These are phyloP conservation scores for Sesamia inferens DNA, from an alignment of 2,888 invertebrate species.

Conservation along the genomic window DNA sequence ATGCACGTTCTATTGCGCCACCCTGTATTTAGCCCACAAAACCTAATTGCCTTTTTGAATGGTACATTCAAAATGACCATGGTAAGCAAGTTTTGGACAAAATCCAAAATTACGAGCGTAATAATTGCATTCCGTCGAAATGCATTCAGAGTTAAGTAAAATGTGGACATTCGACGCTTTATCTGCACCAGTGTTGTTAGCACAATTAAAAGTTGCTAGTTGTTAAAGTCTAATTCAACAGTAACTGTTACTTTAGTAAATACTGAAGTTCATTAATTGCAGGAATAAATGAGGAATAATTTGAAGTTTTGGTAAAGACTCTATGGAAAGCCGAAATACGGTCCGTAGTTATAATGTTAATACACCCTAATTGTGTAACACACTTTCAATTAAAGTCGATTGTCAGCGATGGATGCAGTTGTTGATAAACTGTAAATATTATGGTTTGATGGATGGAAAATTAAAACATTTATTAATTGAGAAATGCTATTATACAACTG, in stretches of 20 bases:
- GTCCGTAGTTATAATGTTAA: background rate
- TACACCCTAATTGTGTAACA: background rate
- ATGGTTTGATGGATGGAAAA: background rate
- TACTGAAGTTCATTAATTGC: conserved; percentile 20
- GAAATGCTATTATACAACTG: too few relatives aligned
- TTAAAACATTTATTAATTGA: too few relatives aligned
- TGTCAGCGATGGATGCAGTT: background rate
- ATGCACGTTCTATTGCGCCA: too few relatives aligned
- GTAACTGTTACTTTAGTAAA: conserved; percentile 32
- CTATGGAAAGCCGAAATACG: background rate
- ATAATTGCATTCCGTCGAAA: conserved; percentile 77
- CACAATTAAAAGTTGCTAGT: conserved; percentile 58
- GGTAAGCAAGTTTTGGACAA: conserved; percentile 67
- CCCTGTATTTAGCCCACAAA: conserved; percentile 48
- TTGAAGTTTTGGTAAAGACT: background rate
- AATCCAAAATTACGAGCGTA: conserved; percentile 78
- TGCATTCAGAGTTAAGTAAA: conserved; percentile 78
- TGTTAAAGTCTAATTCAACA: conserved; percentile 45
- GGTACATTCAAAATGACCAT: conserved; percentile 35
- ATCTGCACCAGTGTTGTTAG: conserved; percentile 59
- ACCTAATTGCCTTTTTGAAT: conserved; percentile 55
- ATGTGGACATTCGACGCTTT: conserved; percentile 73
- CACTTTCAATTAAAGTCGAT: too few relatives aligned
- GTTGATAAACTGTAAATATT: background rate
- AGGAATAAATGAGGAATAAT: background rate